phyloP scores from a whole-genome alignment of 2,113 vertebrate genomes.

The Boleophthalmus pectinirostris region DNA sequence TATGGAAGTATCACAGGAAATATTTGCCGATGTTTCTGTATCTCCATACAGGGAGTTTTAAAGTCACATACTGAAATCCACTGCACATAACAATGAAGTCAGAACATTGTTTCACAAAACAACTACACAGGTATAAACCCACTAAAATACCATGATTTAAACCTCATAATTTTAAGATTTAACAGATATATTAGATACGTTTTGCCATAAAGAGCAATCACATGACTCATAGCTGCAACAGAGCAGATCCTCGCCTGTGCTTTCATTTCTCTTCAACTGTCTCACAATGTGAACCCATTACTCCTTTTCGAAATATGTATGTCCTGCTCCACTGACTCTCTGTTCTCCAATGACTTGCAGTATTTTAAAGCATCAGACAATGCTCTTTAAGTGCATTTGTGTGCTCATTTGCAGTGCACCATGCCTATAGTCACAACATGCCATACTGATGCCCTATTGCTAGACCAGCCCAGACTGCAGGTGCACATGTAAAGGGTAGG shows the following conservation, averaged over 20 bases:
- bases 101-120: conserved; percentile 46
- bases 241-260: conserved; percentile 15
- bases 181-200: conserved; percentile 22
- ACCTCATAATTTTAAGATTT: conserved; percentile 17
- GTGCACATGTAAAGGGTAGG: conserved; percentile 83
- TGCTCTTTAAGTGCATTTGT: conserved; percentile 42
- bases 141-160: conserved; percentile 21
- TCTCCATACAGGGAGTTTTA: conserved; percentile 22
- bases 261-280: conserved; percentile 12
- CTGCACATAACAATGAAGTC: conserved; percentile 26
- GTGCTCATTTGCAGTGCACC: conserved; percentile 53
- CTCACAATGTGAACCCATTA: conserved; percentile 25
- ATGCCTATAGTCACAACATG: conserved; percentile 53
- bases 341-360: conserved; percentile 43
- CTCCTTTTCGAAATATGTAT: conserved; percentile 35
- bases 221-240: conserved; percentile 9
- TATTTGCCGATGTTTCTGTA: conserved; percentile 13
- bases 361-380: conserved; percentile 56
- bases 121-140: conserved; percentile 18
- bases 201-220: conserved; percentile 16
- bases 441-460: conserved; percentile 41
- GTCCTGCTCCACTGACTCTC: conserved; percentile 30
- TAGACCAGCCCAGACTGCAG: conserved; percentile 84
- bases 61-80: conserved; percentile 28
- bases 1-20: conserved; percentile 32